These are phyloP conservation scores for Carposina sasakii DNA, from an alignment of 1,140 invertebrate species.

Conservation along the genomic window DNA sequence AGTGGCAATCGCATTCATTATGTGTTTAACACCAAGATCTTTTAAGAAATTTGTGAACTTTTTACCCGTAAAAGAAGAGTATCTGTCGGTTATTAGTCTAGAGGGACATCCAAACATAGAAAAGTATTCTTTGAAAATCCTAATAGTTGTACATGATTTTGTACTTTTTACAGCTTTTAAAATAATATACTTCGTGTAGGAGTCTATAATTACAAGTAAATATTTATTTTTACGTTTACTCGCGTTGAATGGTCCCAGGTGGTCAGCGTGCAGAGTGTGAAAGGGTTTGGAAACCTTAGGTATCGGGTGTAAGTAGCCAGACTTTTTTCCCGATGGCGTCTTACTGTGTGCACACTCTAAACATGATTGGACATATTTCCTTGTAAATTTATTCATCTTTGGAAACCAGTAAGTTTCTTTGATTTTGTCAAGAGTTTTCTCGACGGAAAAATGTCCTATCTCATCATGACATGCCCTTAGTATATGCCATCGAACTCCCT, in stretches of 20 bases:
- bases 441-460: slow-evolving; percentile 33
- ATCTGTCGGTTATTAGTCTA: slow-evolving; percentile 4
- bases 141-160: neutral
- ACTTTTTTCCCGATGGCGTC: neutral
- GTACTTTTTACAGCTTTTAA: slow-evolving; percentile 4
- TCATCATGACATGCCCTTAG: slow-evolving; percentile 41
- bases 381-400: neutral
- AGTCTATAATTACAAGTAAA: slow-evolving; percentile 8
- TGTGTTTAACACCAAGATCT: neutral
- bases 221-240: slow-evolving; percentile 4
- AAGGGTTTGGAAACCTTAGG: slow-evolving; percentile 1
- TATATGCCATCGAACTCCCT: slow-evolving; percentile 28
- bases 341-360: slow-evolving; percentile 14
- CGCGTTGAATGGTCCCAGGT: slow-evolving; percentile 9
- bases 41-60: slow-evolving; percentile 4
- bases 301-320: slow-evolving; percentile 6
- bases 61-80: slow-evolving; percentile 1
- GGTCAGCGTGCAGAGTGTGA: slow-evolving; percentile 7
- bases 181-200: slow-evolving; percentile 8
- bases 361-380: slow-evolving; percentile 4
- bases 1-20: slow-evolving; percentile 10
- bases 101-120: neutral
- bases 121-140: slow-evolving; percentile 1
- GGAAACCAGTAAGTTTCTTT: neutral
- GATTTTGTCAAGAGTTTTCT: slow-evolving; percentile 24